Conservation (phyloP, 2,888 invertebrate species). For the Ferrisia virgata region DNA sequence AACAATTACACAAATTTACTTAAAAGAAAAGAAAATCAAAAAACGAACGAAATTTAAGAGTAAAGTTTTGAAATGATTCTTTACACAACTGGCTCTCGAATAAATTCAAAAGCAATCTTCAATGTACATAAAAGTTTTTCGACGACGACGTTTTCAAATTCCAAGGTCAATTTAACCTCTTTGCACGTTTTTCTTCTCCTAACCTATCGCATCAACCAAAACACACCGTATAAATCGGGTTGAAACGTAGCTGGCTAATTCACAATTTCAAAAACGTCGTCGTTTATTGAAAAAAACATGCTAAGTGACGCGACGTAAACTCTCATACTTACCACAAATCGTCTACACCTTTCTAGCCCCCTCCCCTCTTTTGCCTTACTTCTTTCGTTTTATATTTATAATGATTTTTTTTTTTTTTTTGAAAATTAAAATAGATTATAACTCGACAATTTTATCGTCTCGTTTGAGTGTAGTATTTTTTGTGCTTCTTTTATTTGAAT, state of each 20-base stretch:
- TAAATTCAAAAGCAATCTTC: constrained; percentile 13
- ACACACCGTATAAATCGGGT: not conserved
- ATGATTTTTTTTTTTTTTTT: not conserved
- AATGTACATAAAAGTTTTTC: constrained; percentile 17
- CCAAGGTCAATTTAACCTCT: constrained; percentile 21
- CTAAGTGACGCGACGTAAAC: not conserved
- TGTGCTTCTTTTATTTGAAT: not conserved
- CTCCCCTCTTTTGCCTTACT: not conserved
- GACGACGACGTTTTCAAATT: not conserved
- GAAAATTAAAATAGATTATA: not conserved
- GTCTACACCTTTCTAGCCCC: not conserved
- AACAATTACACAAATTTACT: constrained; percentile 11
- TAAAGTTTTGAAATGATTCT: constrained; percentile 18
- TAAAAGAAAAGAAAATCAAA: not conserved
- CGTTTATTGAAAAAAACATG: constrained; percentile 13
- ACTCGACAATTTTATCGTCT: not conserved
- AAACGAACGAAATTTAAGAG: constrained; percentile 6
- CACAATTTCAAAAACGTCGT: not conserved
- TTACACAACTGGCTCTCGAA: constrained; percentile 3
- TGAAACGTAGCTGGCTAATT: not conserved
- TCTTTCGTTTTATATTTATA: not conserved
- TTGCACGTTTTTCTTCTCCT: not conserved
- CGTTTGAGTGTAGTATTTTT: not conserved
- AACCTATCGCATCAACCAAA: not conserved
- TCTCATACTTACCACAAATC: not conserved